A percentile compares a stretch with the other conserved stretches of the same genome.
Conservation (phyloP, 2,113 vertebrate genomes). For the Thinocorus orbignyianus region DNA sequence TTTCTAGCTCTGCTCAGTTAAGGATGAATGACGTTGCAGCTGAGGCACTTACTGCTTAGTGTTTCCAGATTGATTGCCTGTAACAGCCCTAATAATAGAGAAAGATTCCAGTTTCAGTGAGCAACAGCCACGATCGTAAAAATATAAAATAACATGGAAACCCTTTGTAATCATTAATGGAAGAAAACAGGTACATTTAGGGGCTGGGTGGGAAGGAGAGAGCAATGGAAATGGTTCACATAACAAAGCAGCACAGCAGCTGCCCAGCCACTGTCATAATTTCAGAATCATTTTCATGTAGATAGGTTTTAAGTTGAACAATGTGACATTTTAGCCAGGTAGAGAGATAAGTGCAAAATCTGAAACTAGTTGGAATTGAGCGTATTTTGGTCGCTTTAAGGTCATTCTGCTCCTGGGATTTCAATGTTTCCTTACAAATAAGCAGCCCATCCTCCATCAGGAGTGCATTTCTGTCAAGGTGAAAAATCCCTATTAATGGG, state of each 20-base stretch:
- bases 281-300: neutral
- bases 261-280: fast-evolving
- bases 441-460: neutral
- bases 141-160: neutral
- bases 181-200: neutral
- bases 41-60: neutral
- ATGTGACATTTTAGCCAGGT: neutral
- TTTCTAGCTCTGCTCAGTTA: neutral
- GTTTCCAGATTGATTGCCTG: neutral
- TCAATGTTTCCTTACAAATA: neutral
- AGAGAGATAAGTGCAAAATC: neutral
- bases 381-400: neutral
- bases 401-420: neutral
- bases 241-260: neutral
- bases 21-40: neutral
- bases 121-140: neutral
- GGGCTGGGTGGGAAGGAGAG: neutral
- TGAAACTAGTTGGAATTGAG: neutral
- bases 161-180: neutral
- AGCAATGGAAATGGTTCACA: neutral
- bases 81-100: neutral
- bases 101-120: neutral
- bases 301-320: neutral
- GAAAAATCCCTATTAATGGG: neutral
- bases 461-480: neutral